Percentiles rank a stretch among this genome's conserved stretches.
phyloP scores from a whole-genome alignment of 2,797 vertebrate genomes.

The Micropoecilia bifurca region DNA sequence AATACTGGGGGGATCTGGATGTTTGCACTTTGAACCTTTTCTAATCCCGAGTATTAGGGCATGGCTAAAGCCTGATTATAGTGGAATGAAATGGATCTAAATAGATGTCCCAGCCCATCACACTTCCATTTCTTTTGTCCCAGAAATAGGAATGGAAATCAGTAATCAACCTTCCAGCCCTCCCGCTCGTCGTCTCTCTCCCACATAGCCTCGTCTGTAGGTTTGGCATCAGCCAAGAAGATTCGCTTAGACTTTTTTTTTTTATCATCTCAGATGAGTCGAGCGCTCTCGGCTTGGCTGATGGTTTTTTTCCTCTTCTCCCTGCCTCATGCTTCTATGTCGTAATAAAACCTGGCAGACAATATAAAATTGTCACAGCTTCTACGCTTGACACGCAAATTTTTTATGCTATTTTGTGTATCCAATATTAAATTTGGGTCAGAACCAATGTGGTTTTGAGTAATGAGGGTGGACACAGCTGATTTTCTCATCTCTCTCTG shows the following conservation, averaged over 20 bases:
- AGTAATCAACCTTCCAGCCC: slow-evolving; percentile 73
- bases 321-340: slow-evolving; percentile 24
- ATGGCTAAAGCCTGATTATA: slow-evolving; percentile 79
- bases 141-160: slow-evolving; percentile 78
- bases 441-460: slow-evolving; percentile 47
- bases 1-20: slow-evolving; percentile 72
- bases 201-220: slow-evolving; percentile 39
- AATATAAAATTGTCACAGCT: slow-evolving; percentile 58
- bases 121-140: slow-evolving; percentile 71
- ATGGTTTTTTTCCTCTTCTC: slow-evolving; percentile 7
- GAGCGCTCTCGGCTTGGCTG: slow-evolving; percentile 20
- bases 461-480: slow-evolving; percentile 47
- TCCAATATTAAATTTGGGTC: slow-evolving; percentile 61
- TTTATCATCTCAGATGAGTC: slow-evolving; percentile 65
- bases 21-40: slow-evolving; percentile 82
- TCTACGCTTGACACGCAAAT: slow-evolving; percentile 13
- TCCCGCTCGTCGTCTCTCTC: slow-evolving; percentile 36
- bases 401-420: slow-evolving; percentile 48
- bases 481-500: slow-evolving; percentile 51
- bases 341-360: slow-evolving; percentile 67
- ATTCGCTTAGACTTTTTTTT: slow-evolving; percentile 61
- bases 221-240: slow-evolving; percentile 50
- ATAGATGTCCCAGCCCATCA: slow-evolving; percentile 77
- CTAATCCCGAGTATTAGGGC: slow-evolving; percentile 79
- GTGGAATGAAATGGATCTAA: slow-evolving; percentile 81